Conservation (phyloP, 2,888 invertebrate genomes). For the Diogma glabrata region DNA sequence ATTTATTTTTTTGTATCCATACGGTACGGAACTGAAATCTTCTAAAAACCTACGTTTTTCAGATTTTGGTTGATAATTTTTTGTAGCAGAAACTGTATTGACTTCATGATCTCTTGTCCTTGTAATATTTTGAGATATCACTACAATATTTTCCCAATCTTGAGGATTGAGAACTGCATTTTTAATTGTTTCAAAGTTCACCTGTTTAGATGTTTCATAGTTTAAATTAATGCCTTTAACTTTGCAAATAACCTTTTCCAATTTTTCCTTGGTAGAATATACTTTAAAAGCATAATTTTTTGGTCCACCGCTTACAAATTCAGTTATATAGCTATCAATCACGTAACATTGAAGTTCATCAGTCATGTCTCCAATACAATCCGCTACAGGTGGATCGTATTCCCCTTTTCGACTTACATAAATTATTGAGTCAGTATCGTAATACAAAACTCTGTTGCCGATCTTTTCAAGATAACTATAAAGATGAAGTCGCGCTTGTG, state of each 20-base stretch:
- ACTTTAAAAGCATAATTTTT: background rate
- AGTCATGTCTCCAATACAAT: too few species aligned
- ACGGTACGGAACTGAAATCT: background rate
- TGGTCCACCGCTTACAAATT: background rate
- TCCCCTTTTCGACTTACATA: too few species aligned
- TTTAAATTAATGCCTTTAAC: background rate
- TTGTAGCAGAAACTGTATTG: background rate
- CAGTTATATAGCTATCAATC: background rate
- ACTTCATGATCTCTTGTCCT: background rate
- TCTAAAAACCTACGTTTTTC: background rate
- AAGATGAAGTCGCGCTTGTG: background rate
- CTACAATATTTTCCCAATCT: background rate
- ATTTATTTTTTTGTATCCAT: background rate
- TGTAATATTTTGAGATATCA: background rate
- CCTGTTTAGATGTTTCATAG: background rate
- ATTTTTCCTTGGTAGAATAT: background rate
- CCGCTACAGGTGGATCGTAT: too few species aligned
- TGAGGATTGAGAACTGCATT: too few species aligned
- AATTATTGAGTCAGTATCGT: too few species aligned
- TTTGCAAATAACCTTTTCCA: background rate
- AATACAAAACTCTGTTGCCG: background rate
- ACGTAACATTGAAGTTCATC: background rate
- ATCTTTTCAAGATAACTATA: too few species aligned
- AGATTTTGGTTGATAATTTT: background rate
- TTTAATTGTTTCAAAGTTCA: background rate